These are phyloP conservation scores for Hiodon alosoides DNA, from an alignment of 2,113 vertebrate species.

Conservation along the genomic window DNA sequence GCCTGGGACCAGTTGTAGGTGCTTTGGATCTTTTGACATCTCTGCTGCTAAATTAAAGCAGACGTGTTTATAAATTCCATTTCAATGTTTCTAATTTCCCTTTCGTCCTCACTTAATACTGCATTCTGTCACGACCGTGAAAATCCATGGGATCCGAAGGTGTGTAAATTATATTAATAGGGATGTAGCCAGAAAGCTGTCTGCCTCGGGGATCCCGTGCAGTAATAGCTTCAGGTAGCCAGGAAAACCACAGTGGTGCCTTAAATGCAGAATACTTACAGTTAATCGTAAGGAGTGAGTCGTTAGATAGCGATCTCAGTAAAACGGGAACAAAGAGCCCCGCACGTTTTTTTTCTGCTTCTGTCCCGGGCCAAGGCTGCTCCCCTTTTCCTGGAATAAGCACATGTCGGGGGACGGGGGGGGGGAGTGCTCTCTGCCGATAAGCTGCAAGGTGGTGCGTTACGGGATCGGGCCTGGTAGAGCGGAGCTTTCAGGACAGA, in stretches of 20 bases:
- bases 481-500: no score
- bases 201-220: slow-evolving; percentile 39
- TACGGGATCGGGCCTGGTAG: no score
- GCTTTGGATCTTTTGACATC: slow-evolving; percentile 49
- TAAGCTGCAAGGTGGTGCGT: no score
- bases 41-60: slow-evolving; percentile 41
- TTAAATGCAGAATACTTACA: no score
- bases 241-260: slow-evolving; percentile 4
- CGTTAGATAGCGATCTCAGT: background rate
- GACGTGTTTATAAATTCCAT: slow-evolving; percentile 57
- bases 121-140: slow-evolving; percentile 40
- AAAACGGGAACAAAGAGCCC: background rate
- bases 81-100: slow-evolving; percentile 38
- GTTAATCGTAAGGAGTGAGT: background rate
- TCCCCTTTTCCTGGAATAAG: background rate
- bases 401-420: slow-evolving; percentile 12
- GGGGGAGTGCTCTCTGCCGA: slow-evolving; percentile 22
- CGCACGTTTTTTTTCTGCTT: background rate
- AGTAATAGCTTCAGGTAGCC: slow-evolving; percentile 43
- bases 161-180: slow-evolving; percentile 46
- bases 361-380: background rate
- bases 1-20: slow-evolving; percentile 53
- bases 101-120: slow-evolving; percentile 40
- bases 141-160: slow-evolving; percentile 28
- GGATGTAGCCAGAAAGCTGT: background rate